Base-by-base conservation (phyloP, 2,888 invertebrate genomes). In the Drosophila borealis region DNA sequence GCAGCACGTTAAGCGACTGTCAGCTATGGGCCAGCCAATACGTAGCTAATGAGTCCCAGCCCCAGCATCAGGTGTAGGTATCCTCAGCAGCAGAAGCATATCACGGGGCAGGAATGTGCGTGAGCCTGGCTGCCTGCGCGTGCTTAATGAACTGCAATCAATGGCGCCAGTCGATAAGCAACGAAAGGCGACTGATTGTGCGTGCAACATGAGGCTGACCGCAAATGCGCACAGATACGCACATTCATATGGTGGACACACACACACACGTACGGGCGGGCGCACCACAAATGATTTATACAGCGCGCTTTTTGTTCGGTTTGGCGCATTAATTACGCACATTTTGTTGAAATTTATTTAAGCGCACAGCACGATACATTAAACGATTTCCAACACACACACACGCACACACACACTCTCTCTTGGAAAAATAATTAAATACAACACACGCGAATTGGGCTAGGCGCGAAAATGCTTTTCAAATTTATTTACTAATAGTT, bases 121-220 rank as follows among this genome's bases (percentile, higher is more conserved):
- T 74, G 79, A 64, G 76, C 36, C 48, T 51, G 57, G 21, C 60
- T 61, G 63, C 36, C 51, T 36, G 84, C 64, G 71, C 84, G 78
- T 88, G 84, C 83, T 88, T 84, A 88, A 84, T 88, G 88, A 85
- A 87, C 85, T 89, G 80, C 89, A 85, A 85, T 85, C 85, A 89
- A 84, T 86, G 84, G 79, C 66, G 70, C 53, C 81, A 80, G 83
- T 83, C 83, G 83, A 83, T 84, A 85, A 87, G 87, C 70, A 81
- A 70, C 70, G 70, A 81, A 80, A 82, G 74, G 80, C 83, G 68
- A 59, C 80, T 68, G 78, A 82, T 74, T 75, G 81, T 81, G 85
- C 78, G 70, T 86, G 89, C 88, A 89, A 78, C 88, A 84, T 80
- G 85, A 78, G 74, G 81, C 74, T 72, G 59, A 63, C 84, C 84